Base-by-base conservation (phyloP, 2,113 vertebrate species). In the Platysternon megacephalum region DNA sequence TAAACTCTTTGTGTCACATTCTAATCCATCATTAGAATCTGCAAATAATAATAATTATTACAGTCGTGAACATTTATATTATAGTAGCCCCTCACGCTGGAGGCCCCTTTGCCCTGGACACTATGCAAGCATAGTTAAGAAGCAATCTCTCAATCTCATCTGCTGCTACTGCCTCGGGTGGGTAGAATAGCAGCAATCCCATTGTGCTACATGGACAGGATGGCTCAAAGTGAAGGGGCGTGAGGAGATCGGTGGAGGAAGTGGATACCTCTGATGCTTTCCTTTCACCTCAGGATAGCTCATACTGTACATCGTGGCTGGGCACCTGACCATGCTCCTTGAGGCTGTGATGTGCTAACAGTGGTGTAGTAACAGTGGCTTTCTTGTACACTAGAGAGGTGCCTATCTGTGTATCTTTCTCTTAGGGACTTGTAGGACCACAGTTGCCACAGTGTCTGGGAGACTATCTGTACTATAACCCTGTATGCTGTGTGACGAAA, bases 201-300 rank as follows among this genome's bases (percentile, higher is more conserved):
- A 1, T 39, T 21, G 49, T 79, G 24, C n/a, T 58, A 68, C 24
- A 1, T 6, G 1, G 3, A 26, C 80, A 26, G 48, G 42, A 51
- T 0, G 2, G 28, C 35, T 65, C 22, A 0, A 1, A 76, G 79
- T 29, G 55, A 17, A 28, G 24, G n/a, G 32, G 12, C 56, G 6
- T 32, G 56, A 61, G 12, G 56, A 32, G 58, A 39, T 14, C 1
- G 14, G 1, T 49, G 56, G 46, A 21, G 48, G 49, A 83, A 10
- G 3, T 17, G 3, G 10, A 13, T 61, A 35, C 53, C 83, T 74
- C 28, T 91, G 56, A 79, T 84, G 28, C 22, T 21, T 24, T 46
- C 35, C 39, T 81, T 76, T 80, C 14, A 13, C 6, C 52, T 65
- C 0, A 17, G 26, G 39, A 3, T 39, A 55, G 61, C 65, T 72